These are phyloP conservation scores for Lycaon pictus DNA, from an alignment of 2,113 vertebrate species.

Conservation along the genomic window DNA sequence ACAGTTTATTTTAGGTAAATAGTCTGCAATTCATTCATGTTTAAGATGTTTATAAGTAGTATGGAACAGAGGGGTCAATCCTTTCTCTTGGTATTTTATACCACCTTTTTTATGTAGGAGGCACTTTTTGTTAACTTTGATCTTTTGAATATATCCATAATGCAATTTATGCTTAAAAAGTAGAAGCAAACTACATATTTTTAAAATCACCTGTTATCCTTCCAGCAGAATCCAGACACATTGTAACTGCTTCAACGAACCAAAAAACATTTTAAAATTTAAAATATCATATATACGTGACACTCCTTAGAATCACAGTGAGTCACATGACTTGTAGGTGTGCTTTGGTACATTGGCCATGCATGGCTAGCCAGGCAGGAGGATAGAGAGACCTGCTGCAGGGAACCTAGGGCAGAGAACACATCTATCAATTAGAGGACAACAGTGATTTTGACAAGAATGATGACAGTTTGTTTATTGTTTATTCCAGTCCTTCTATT, in stretches of 20 bases:
- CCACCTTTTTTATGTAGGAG: constrained; percentile 53
- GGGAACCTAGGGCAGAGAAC: neutral
- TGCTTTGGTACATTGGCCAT: neutral
- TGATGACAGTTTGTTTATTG: neutral
- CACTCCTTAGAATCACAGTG: neutral
- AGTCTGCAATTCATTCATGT: neutral
- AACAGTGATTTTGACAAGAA: constrained; percentile 25
- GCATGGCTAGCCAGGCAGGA: neutral
- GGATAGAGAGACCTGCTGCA: neutral
- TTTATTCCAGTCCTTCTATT: neutral
- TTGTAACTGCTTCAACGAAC: neutral
- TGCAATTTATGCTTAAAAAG: constrained; percentile 12
- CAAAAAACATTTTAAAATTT: constrained; percentile 7
- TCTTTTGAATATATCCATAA: constrained; percentile 22
- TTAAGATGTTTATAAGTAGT: constrained; percentile 64
- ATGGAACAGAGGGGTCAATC: neutral
- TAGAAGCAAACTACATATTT: neutral
- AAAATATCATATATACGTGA: neutral
- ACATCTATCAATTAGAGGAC: neutral
- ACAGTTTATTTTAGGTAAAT: constrained; percentile 60
- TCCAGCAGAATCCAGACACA: neutral
- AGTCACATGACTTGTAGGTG: neutral
- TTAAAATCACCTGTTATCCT: constrained; percentile 47
- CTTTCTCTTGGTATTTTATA: constrained; percentile 59
- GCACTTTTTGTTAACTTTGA: constrained; percentile 45